Conservation (phyloP, 2,113 vertebrate species). For the Planiliza haematocheilus region DNA sequence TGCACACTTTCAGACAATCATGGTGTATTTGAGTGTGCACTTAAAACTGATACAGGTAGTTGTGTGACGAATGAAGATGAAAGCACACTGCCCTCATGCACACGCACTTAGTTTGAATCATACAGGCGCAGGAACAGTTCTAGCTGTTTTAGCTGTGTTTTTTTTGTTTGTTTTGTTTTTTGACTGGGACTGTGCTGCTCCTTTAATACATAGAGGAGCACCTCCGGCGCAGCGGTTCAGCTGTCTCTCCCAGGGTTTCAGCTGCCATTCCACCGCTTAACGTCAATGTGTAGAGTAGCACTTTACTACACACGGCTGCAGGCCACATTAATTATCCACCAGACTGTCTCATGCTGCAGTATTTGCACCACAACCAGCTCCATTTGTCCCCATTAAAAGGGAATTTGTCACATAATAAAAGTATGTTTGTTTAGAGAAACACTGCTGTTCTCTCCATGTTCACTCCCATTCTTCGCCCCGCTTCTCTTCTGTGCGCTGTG, state of each 20-base stretch:
- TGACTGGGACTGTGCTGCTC: neutral
- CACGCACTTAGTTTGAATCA: neutral
- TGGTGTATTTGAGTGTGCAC: neutral
- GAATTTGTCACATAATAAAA: slow-evolving; percentile 70
- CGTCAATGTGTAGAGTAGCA: slow-evolving; percentile 34
- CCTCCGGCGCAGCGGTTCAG: slow-evolving; percentile 2
- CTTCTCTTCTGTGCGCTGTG: slow-evolving; percentile 16
- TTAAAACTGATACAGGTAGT: neutral
- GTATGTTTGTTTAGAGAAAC: slow-evolving; percentile 56
- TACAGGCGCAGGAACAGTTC: no score
- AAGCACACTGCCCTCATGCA: no score
- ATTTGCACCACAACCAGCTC: slow-evolving; percentile 51
- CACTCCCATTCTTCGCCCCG: neutral
- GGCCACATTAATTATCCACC: slow-evolving; percentile 62
- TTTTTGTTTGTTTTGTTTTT: neutral
- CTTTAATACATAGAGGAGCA: neutral
- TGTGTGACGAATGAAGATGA: neutral
- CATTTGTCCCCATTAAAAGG: slow-evolving; percentile 71
- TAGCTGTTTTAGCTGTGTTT: neutral
- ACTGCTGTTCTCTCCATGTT: slow-evolving; percentile 15
- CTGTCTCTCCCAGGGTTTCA: slow-evolving; percentile 34
- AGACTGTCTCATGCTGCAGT: slow-evolving; percentile 31
- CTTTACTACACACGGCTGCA: slow-evolving; percentile 47
- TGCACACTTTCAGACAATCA: neutral
- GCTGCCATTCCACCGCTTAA: slow-evolving; percentile 42